Base-by-base conservation (phyloP, 2,888 invertebrate genomes). In the Cheilosia vulpina region DNA sequence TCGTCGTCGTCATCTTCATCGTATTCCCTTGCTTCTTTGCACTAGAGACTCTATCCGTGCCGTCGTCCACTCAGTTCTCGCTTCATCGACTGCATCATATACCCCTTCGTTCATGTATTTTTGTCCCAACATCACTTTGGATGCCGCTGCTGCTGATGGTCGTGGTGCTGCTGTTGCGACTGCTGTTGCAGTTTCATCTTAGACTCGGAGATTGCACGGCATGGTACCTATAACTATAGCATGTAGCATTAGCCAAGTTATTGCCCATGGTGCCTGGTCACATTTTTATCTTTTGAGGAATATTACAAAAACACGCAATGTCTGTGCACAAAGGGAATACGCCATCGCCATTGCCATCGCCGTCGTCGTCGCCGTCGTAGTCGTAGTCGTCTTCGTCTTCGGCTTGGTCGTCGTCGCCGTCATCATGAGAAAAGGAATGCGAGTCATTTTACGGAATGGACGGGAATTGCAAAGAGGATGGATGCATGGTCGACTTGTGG, bases 301-400 rank as follows among this genome's bases (percentile, higher is more conserved):
- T 92, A 91, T 91, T 91, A 91, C 90, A 90, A 90, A 90, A 91
- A 90, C 92, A 92, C 92, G 92, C 91, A 92, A 91, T 89, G 91
- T 89, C 90, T 90, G 89, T 87, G 78, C 87, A 88, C 85, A 76
- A 75, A 82, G 82, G 82, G 75, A 73, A 82, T 87, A 82, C 82
- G 68, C 60, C 87, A 83, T 84, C 79, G 69, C 58, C 80, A 69
- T 81, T 27, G 79, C 72, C 63, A 66, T 82, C 6, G 72, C 72
- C 66, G 24, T 78, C 43, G 31, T 62, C 43, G 41, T 62, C 60
- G 27, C 66, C 72, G 62, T 50, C 60, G 17, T 57, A 41, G 43
- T 60, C 52, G 24, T 55, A 68, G 38, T 24, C 52, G 11, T 53
- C 52, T 13, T 47, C 50, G 15, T 45, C 38, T 38, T 65, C 24